phyloP scores from a whole-genome alignment of 2,113 vertebrate genomes.

The Alouatta palliata region DNA sequence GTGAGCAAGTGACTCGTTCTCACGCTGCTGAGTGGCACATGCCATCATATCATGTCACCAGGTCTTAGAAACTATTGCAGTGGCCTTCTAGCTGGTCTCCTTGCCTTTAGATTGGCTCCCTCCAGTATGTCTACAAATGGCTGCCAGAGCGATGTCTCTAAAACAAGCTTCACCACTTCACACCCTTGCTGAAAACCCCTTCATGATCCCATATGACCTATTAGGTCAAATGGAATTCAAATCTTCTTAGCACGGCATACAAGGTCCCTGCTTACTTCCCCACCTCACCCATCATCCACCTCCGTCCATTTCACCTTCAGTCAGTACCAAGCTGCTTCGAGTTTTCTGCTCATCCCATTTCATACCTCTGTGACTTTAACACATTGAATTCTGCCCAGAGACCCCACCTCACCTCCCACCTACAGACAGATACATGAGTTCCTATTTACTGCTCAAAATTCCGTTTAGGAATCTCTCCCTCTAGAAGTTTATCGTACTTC shows the following conservation, averaged over 20 bases:
- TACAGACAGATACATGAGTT: background rate
- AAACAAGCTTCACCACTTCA: background rate
- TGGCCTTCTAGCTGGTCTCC: background rate
- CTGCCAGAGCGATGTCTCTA: background rate
- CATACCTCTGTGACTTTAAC: background rate
- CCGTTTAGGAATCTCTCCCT: background rate
- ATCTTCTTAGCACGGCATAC: background rate
- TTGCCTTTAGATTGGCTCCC: background rate
- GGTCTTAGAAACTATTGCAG: background rate
- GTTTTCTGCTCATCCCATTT: background rate
- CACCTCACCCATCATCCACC: background rate
- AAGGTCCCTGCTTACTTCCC: background rate
- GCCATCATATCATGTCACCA: background rate
- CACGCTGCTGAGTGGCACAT: background rate
- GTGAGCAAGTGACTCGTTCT: background rate
- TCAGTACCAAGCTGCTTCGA: background rate
- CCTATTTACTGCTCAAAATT: background rate
- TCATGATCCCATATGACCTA: background rate
- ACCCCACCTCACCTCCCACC: background rate
- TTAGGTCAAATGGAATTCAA: background rate
- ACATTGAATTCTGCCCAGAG: background rate
- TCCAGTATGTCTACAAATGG: background rate
- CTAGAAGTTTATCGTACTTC: background rate
- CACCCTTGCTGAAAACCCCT: background rate
- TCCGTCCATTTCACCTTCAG: background rate